Percentiles rank a stretch among this genome's conserved stretches.
Conservation (phyloP, 2,797 vertebrate genomes). For the Pipistrellus pipistrellus region DNA sequence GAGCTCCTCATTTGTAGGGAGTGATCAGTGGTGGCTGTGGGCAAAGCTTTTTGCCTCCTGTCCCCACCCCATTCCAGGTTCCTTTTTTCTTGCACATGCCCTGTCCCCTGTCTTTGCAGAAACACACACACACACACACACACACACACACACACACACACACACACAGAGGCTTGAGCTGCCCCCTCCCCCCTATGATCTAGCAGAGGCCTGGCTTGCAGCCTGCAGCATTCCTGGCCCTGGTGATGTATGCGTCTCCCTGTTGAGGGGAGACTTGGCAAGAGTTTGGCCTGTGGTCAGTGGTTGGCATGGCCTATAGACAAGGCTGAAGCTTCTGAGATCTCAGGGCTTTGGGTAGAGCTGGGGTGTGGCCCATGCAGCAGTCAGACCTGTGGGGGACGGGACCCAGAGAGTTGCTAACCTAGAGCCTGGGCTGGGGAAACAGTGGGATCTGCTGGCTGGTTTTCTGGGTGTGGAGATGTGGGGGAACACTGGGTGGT, state of each 20-base stretch:
- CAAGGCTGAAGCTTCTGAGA: slow-evolving; percentile 70
- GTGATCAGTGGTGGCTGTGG: not conserved
- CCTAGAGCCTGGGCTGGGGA: not conserved
- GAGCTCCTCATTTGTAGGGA: slow-evolving; percentile 62
- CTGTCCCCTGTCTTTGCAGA: not conserved
- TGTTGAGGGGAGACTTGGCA: slow-evolving; percentile 75
- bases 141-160: slow-evolving; percentile 49
- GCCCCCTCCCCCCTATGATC: not conserved
- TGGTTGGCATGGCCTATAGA: slow-evolving; percentile 57
- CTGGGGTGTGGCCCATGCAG: slow-evolving; percentile 75
- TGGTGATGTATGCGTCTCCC: slow-evolving; percentile 68
- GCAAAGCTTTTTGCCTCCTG: not conserved
- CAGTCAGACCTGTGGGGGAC: slow-evolving; percentile 15
- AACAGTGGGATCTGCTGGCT: slow-evolving; percentile 9
- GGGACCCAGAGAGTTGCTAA: slow-evolving; percentile 8
- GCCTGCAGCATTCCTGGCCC: slow-evolving; percentile 72
- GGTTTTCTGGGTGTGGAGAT: slow-evolving; percentile 34
- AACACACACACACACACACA: not conserved
- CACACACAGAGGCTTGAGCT: not conserved
- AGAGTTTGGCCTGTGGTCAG: slow-evolving; percentile 76
- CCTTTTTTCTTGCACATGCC: slow-evolving; percentile 51
- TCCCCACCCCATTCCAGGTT: not conserved
- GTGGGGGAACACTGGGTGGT: not conserved
- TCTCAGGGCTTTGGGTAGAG: slow-evolving; percentile 29
- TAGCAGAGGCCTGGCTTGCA: slow-evolving; percentile 68